Conservation (phyloP, 2,797 vertebrate species). For the Neosilurus mollespiculum region DNA sequence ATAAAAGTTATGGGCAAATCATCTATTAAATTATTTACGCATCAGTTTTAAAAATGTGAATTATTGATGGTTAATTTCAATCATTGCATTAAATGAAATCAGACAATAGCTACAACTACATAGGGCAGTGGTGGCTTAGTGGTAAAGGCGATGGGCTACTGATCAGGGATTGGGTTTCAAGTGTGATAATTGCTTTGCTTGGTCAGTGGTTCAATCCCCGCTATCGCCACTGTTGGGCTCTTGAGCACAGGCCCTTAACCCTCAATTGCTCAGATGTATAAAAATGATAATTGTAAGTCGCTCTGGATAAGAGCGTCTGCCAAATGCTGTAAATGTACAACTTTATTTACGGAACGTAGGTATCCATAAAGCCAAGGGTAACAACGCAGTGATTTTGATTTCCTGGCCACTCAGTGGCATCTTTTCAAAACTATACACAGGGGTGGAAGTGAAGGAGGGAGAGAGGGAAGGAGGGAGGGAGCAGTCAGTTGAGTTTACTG, state of each 20-base stretch:
- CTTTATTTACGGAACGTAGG: background rate
- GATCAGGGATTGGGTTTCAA: too few species aligned
- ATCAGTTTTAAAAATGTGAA: slow-evolving; percentile 12
- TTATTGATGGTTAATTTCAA: slow-evolving; percentile 4
- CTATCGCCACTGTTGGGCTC: too few species aligned
- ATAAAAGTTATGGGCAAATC: background rate
- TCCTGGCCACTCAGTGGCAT: background rate
- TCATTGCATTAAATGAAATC: background rate
- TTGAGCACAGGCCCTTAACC: too few species aligned
- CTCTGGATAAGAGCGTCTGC: too few species aligned
- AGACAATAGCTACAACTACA: background rate
- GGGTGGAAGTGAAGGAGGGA: background rate
- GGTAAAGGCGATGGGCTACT: too few species aligned
- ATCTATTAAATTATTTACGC: slow-evolving; percentile 11
- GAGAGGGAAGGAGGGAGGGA: background rate
- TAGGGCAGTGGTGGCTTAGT: too few species aligned
- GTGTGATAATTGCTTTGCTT: too few species aligned
- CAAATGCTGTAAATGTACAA: too few species aligned
- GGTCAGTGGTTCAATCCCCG: too few species aligned
- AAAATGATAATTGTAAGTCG: too few species aligned
- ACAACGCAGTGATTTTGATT: background rate
- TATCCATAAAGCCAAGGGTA: background rate
- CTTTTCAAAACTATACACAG: background rate
- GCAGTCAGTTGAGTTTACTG: background rate
- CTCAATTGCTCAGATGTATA: too few species aligned